These are phyloP conservation scores for Heterodera carotae DNA, from an alignment of 1,140 invertebrate genomes.

Conservation along the genomic window DNA sequence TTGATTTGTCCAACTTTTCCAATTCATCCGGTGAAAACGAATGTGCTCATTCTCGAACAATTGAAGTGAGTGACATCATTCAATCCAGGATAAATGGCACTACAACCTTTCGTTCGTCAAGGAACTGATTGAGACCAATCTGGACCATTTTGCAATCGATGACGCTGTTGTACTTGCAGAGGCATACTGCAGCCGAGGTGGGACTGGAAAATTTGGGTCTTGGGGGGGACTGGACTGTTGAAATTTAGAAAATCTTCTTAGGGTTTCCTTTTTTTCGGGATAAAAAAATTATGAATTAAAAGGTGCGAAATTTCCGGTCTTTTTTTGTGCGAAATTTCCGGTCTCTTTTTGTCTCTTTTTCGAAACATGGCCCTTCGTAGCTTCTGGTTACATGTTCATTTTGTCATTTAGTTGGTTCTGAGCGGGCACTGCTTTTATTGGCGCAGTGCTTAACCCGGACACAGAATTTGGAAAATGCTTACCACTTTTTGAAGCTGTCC, in stretches of 20 bases:
- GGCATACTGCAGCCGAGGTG: slow-evolving; percentile 40
- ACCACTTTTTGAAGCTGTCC: slow-evolving; percentile 34
- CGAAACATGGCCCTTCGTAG: no score
- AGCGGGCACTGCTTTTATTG: slow-evolving; percentile 33
- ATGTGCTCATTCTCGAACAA: slow-evolving; percentile 17
- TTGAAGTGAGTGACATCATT: slow-evolving; percentile 15
- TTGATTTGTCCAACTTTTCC: background rate
- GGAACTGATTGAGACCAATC: slow-evolving; percentile 32
- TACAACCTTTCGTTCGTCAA: slow-evolving; percentile 27
- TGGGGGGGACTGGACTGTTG: no score
- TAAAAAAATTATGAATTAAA: no score
- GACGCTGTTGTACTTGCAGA: slow-evolving; percentile 47
- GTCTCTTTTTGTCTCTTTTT: background rate
- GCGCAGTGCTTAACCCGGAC: slow-evolving; percentile 32
- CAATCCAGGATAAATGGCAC: background rate
- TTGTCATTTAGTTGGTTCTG: slow-evolving; percentile 30
- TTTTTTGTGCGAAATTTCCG: slow-evolving; percentile 6
- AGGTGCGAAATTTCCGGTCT: no score
- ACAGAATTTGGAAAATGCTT: slow-evolving; percentile 30
- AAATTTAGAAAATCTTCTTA: no score
- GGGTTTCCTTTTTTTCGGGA: no score
- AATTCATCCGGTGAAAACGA: slow-evolving; percentile 23
- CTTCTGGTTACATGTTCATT: no score
- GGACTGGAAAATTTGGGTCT: no score
- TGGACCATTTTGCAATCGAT: slow-evolving; percentile 50